Base-by-base conservation (phyloP, 2,113 vertebrate species). In the Tachycineta bicolor region DNA sequence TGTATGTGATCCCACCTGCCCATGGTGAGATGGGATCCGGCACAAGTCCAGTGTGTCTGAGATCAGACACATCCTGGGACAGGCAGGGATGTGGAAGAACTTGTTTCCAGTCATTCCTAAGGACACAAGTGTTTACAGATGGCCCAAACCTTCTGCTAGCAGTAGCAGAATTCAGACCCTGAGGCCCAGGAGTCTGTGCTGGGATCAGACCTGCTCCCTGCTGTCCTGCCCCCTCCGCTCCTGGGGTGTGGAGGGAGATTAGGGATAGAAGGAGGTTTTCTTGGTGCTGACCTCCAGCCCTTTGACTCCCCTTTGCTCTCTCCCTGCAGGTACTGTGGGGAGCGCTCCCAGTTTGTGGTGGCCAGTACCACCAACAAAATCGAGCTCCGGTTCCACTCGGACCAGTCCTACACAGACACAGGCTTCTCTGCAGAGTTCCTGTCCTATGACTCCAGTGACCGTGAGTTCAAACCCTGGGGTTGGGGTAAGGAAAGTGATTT, bases 361-460 rank as follows among this genome's bases (percentile, higher is more conserved):
- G 97, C 96, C 83, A 98, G 98, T 71, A 91, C 37, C 2, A 98
- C 47, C 81, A 98, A 97, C 97, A 95, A 11, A 63, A 98, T 99
- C 43, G 97, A 68, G 0, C 98, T 99, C 21, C 39, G 2, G 14
- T 99, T 99, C 94, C 92, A 62, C 75, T 99, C 99, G 0, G 99
- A 99, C 47, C 52, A 76, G 17, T 99, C 99, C 29, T 97, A 98
- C 44, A 99, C 99, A 0, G 99, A 99, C 97, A 98, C 97, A 0
- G 99, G 99, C 1, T 99, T 99, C 92, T 70, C 33, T 0, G 99
- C 99, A 0, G 95, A 94, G 49, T 99, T 92, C 74, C 92, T 98
- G 62, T 98, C 98, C 78, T 98, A 99, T 0, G 98, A 99, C 53
- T 91, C 97, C 17, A 87, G 59, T 6, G 98, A 99, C 75, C 99